Evolutionary conservation across 2,797 vertebrate species (phyloP).

Genomic region (Aotus griseimembra): DNA sequence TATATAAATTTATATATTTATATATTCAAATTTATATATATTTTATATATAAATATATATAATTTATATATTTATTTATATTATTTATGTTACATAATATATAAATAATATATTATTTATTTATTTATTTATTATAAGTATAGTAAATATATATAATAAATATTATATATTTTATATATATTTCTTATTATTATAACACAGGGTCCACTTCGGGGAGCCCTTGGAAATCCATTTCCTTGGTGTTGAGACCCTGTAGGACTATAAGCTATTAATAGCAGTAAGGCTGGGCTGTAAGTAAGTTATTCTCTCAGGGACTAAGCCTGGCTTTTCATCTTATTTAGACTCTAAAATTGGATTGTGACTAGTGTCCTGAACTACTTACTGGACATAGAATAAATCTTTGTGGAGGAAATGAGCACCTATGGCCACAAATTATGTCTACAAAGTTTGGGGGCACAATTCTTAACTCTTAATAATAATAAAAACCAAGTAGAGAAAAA

Average conservation of each 20-base stretch:
- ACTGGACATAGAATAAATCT: neutral
- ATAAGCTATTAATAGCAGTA: rapidly evolving
- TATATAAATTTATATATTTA: too few species aligned
- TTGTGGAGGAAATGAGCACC: neutral
- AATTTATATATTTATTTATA: too few species aligned
- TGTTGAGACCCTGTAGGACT: neutral
- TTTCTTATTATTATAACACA: neutral
- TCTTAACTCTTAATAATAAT: neutral
- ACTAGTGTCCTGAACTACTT: neutral
- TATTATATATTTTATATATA: too few species aligned
- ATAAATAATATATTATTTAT: too few species aligned
- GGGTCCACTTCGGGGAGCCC: rapidly evolving
- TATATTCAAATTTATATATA: too few species aligned
- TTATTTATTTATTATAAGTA: too few species aligned
- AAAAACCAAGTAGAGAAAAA: neutral
- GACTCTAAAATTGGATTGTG: neutral
- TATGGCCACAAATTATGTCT: neutral
- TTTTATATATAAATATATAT: too few species aligned
- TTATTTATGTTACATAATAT: too few species aligned
- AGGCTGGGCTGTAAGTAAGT: neutral
- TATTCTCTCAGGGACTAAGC: too few species aligned
- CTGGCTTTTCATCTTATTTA: neutral
- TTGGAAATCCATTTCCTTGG: neutral
- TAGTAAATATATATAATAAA: too few species aligned
- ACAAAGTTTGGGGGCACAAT: neutral